phyloP scores from a whole-genome alignment of 2,797 vertebrate species.

The Choloepus didactylus region DNA sequence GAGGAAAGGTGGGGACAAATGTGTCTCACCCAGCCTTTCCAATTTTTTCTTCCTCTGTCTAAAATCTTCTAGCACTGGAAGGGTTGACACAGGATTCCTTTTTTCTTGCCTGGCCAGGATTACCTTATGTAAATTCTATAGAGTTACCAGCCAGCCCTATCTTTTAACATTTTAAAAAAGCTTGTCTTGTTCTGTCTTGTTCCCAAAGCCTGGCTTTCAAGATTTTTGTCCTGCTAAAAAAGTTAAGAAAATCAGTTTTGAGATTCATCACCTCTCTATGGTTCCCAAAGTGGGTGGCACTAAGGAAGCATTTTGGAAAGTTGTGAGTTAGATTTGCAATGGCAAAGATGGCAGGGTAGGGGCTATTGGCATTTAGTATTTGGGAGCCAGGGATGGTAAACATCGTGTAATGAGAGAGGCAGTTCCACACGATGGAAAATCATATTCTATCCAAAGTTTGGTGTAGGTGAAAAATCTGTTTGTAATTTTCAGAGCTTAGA shows the following conservation, averaged over 20 bases:
- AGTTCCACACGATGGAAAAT: background rate
- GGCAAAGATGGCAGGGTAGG: background rate
- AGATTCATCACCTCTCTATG: background rate
- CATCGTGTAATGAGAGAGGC: background rate
- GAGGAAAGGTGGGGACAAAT: background rate
- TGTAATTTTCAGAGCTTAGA: conserved; percentile 22
- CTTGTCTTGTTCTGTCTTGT: background rate
- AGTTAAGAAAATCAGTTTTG: conserved; percentile 26
- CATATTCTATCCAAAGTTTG: background rate
- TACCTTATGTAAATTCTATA: background rate
- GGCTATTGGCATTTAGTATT: background rate
- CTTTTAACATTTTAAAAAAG: background rate
- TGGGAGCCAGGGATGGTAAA: background rate
- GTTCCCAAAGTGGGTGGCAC: background rate
- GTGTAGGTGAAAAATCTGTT: background rate
- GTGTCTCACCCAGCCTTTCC: background rate
- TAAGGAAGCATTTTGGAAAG: background rate
- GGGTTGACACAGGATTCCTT: background rate
- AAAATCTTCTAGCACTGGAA: background rate
- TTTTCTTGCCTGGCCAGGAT: background rate
- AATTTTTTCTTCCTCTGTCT: background rate
- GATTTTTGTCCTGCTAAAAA: background rate
- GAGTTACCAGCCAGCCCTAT: background rate
- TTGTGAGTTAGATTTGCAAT: background rate
- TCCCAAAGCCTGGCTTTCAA: background rate